Conservation (phyloP, 2,888 invertebrate genomes). For the Lathronympha strigana region DNA sequence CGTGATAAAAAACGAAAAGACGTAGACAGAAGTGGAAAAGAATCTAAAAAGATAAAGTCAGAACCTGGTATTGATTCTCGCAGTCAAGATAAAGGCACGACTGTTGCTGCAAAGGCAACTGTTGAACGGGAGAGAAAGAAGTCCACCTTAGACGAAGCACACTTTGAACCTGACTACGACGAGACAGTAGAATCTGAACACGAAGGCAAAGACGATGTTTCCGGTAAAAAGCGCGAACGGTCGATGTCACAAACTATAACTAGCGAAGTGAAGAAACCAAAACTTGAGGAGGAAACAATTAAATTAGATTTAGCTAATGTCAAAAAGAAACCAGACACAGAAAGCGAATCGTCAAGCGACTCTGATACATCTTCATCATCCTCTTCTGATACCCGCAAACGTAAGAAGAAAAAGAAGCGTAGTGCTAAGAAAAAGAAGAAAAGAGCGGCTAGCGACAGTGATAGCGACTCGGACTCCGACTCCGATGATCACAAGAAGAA, state of each 20-base stretch:
- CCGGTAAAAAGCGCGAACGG: constrained; percentile 68
- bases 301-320: constrained; percentile 79
- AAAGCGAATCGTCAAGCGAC: constrained; percentile 73
- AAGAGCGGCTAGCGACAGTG: constrained; percentile 85
- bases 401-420: constrained; percentile 86
- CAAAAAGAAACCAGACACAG: constrained; percentile 77
- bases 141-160: constrained; percentile 88
- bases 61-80: constrained; percentile 43
- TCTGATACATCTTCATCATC: constrained; percentile 80
- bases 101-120: constrained; percentile 51
- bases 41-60: constrained; percentile 51
- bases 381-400: constrained; percentile 82
- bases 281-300: constrained; percentile 74
- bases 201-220: constrained; percentile 83
- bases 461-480: constrained; percentile 86
- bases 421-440: constrained; percentile 85
- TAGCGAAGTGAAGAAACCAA: constrained; percentile 64
- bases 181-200: constrained; percentile 85
- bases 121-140: constrained; percentile 85
- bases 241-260: constrained; percentile 60
- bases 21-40: constrained; percentile 59
- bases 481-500: constrained; percentile 87
- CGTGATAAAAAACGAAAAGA: constrained; percentile 59
- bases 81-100: constrained; percentile 54
- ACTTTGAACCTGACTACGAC: constrained; percentile 90